Evolutionary conservation across 1,140 invertebrate genomes (phyloP).

Genomic region (Drosophila virilis): DNA sequence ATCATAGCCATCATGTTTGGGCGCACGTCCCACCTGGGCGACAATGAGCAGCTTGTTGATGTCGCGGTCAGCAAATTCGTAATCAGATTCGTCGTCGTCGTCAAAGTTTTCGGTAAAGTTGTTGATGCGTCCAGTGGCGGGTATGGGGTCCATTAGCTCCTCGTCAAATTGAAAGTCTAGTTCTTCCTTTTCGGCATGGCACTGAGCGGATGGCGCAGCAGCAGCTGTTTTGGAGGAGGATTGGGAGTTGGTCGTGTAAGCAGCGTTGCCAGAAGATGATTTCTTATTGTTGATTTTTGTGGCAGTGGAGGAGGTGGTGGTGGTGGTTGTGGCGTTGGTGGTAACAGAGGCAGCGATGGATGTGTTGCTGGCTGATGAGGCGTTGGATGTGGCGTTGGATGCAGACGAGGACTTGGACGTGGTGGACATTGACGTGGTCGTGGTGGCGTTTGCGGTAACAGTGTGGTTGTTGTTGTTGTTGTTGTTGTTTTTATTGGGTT

Average conservation of each 20-base stretch:
- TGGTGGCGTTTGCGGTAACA: constrained; percentile 55
- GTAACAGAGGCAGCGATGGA: constrained; percentile 45
- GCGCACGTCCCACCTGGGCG: constrained; percentile 90
- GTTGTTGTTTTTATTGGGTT: constrained; percentile 52
- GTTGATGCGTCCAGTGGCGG: constrained; percentile 89
- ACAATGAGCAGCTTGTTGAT: constrained; percentile 98
- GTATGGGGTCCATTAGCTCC: constrained; percentile 91
- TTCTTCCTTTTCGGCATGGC: constrained; percentile 90
- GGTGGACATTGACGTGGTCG: constrained; percentile 45
- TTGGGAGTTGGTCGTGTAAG: constrained; percentile 77
- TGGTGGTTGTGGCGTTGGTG: constrained; percentile 34
- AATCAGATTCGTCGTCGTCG: constrained; percentile 91
- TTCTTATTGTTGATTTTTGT: constrained; percentile 60
- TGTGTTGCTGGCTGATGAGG: constrained; percentile 55
- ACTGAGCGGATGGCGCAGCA: constrained; percentile 74
- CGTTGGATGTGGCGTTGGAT: constrained; percentile 64
- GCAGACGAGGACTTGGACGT: constrained; percentile 50
- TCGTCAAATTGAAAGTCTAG: constrained; percentile 99
- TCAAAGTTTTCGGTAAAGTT: constrained; percentile 91
- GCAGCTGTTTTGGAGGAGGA: constrained; percentile 83
- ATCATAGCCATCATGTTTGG: constrained; percentile 95
- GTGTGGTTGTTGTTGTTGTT: constrained; percentile 58
- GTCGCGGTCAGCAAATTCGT: constrained; percentile 95
- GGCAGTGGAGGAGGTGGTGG: constrained; percentile 33
- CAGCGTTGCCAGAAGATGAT: constrained; percentile 68